Conservation (phyloP, 1,140 invertebrate genomes). For the Drosophila watanabei region DNA sequence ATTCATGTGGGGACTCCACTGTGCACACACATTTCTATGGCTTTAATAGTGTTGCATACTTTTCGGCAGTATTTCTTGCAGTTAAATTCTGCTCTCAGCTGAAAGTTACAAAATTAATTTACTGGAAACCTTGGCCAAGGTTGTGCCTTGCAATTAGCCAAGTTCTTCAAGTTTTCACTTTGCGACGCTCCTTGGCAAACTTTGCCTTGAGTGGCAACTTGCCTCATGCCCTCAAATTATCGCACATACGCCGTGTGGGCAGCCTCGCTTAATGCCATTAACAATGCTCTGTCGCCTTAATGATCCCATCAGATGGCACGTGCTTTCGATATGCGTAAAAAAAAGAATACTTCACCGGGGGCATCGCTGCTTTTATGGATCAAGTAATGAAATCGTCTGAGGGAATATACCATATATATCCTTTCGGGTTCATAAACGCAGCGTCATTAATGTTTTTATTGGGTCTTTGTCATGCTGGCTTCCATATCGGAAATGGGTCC, state of each 20-base stretch:
- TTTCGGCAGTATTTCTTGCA: background rate
- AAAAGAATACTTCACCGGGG: conserved; percentile 13
- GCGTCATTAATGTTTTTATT: conserved; percentile 33
- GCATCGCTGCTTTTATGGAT: conserved; percentile 19
- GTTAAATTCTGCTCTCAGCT: background rate
- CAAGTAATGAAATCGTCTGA: conserved; percentile 37
- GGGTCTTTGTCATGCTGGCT: conserved; percentile 5
- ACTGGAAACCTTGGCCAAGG: conserved; percentile 5
- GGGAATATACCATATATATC: conserved; percentile 3
- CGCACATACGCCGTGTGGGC: conserved; percentile 28
- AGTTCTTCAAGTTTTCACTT: conserved; percentile 8
- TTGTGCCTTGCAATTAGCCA: conserved; percentile 35
- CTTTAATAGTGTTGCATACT: conserved; percentile 23
- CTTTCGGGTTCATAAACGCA: conserved; percentile 32
- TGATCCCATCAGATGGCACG: conserved; percentile 25
- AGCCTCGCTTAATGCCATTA: conserved; percentile 36
- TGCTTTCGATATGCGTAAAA: conserved; percentile 33
- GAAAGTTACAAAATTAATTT: conserved; percentile 32
- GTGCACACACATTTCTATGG: background rate
- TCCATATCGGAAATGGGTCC: conserved; percentile 34
- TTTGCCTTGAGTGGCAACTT: conserved; percentile 10
- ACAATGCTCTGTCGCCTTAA: conserved; percentile 24
- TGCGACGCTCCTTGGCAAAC: background rate
- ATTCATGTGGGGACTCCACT: conserved; percentile 10
- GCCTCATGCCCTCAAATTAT: conserved; percentile 7